These are phyloP conservation scores for Apogon hyalosoma DNA, from an alignment of 2,797 vertebrate species.

Conservation along the genomic window DNA sequence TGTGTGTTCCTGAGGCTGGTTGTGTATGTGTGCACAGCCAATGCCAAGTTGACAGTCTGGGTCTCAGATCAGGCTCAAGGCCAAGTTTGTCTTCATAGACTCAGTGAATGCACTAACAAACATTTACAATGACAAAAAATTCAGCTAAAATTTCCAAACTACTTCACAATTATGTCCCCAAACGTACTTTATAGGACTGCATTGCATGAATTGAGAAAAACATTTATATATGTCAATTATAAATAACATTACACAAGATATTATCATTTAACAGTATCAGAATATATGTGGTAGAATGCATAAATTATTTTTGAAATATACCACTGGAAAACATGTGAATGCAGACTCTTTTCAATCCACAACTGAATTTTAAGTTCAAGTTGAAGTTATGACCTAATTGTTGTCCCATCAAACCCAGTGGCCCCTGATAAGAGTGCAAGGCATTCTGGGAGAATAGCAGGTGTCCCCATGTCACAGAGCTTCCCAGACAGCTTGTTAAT, in stretches of 20 bases:
- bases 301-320: background rate
- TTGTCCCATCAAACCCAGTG: constrained; percentile 64
- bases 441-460: constrained; percentile 80
- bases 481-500: constrained; percentile 86
- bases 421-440: constrained; percentile 67
- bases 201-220: background rate
- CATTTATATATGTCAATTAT: background rate
- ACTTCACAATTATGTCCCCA: background rate
- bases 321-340: background rate
- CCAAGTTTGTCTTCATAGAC: constrained; percentile 68
- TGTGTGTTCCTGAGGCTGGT: constrained; percentile 48
- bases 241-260: too few species aligned
- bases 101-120: constrained; percentile 15
- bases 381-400: constrained; percentile 80
- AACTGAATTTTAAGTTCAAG: constrained; percentile 74
- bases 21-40: constrained; percentile 41
- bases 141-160: too few species aligned
- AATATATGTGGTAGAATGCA: too few species aligned
- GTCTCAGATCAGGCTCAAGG: constrained; percentile 68
- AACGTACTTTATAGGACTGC: background rate
- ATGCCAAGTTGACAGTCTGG: constrained; percentile 64
- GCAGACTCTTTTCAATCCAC: constrained; percentile 25
- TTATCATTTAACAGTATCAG: background rate
- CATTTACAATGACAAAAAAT: constrained; percentile 9
- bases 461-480: constrained; percentile 74